Evolutionary conservation across 2,113 vertebrate species (phyloP).

Genomic region (Columba janthina): DNA sequence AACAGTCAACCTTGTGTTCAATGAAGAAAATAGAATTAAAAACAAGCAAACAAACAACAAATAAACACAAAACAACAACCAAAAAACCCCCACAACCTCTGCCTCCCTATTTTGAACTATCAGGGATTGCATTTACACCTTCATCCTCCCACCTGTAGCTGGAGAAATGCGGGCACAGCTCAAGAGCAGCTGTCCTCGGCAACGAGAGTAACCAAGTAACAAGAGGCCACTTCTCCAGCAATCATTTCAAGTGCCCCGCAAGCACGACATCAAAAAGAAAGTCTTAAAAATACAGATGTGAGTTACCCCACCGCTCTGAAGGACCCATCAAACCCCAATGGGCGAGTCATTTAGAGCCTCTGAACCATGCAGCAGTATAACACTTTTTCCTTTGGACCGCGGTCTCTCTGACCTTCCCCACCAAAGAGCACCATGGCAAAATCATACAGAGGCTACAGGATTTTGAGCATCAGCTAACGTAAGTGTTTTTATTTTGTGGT

Average conservation of each 20-base stretch:
- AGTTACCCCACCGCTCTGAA: background rate
- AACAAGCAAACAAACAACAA: background rate
- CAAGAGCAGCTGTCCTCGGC: background rate
- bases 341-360: background rate
- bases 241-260: background rate
- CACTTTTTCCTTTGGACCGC: background rate
- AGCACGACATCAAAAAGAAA: background rate
- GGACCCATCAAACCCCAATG: background rate
- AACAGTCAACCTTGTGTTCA: background rate
- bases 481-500: background rate
- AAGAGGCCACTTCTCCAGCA: background rate
- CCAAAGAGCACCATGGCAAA: background rate
- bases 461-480: background rate
- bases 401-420: background rate
- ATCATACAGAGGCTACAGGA: background rate
- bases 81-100: background rate
- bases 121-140: background rate
- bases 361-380: background rate
- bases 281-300: background rate
- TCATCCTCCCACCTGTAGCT: background rate
- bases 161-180: background rate
- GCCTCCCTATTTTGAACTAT: background rate
- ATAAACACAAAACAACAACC: rapidly evolving
- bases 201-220: background rate
- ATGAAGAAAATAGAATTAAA: background rate